Base-by-base conservation (phyloP, 2,797 vertebrate species). In the Mormyrops boulengeri region DNA sequence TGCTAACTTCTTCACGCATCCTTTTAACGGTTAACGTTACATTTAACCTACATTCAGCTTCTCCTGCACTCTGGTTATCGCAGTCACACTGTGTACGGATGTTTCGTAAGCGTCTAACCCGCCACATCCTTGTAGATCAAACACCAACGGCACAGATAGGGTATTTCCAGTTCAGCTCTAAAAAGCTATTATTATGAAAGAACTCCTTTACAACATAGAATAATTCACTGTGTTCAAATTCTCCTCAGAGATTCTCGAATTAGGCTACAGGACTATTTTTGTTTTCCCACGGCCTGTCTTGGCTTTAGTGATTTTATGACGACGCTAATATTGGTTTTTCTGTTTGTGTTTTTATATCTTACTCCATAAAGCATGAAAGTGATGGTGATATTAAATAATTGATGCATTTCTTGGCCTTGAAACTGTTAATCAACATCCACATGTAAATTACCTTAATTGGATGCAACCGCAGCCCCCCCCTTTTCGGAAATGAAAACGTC, bases 1-100 rank as follows among this genome's bases (percentile, higher is more conserved):
- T 19, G 93, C 92, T 95, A 92, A 95, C 96, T 96, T 95, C 95
- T 95, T 95, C 91, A 95, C 95, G 92, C 92, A 93, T 94, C 94
- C 92, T 93, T 84, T 96, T 95, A 95, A 95, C 95, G 95, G 96
- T 95, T 96, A 93, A 96, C 92, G 2, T 50, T n/a, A 12, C 82
- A 26, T 12, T 55, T 87, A 87, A 87, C 53, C 34, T 3, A 12
- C 50, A 19, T 14, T 50, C 85, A 17, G 52, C 50, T 57, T 53
- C 26, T 6, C 53, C 34, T 53, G 85, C 50, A 38, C 30, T 73
- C 26, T 26, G 44, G 17, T 53, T 85, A 34, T 50, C 53, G 2
- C 34, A 55, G 52, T 57, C 57, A 38, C 30, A 22, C 2, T 3
- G 26, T 17, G 34, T 52, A 38, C 19, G 52, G 53, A 60, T 87